Conservation (phyloP, 1,140 invertebrate species). For the Psix sp. region DNA sequence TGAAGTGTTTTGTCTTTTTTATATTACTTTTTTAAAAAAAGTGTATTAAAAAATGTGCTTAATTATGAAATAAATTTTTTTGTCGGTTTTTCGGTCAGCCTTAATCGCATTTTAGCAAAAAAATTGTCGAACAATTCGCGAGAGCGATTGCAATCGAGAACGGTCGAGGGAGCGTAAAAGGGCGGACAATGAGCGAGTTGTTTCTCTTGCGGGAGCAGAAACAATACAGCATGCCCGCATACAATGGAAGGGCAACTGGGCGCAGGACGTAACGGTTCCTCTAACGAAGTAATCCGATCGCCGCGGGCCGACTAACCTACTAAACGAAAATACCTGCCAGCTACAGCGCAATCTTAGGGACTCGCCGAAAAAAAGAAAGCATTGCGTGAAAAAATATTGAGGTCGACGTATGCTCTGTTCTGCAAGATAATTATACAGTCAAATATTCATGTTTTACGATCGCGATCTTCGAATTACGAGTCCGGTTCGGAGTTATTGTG, state of each 20-base stretch:
- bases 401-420: conserved; percentile 14
- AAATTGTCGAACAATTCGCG: conserved; percentile 21
- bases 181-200: conserved; percentile 44
- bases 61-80: background rate
- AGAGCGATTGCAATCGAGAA: conserved; percentile 34
- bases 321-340: conserved; percentile 65
- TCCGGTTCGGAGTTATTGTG: too few species aligned
- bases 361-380: conserved; percentile 50
- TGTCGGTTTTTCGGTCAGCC: too few species aligned
- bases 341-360: conserved; percentile 55
- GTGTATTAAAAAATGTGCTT: background rate
- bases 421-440: background rate
- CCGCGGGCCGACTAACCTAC: conserved; percentile 68
- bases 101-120: too few species aligned
- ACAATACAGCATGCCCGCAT: conserved; percentile 61
- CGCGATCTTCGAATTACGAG: background rate
- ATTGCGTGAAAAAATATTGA: conserved; percentile 42
- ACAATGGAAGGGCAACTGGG: conserved; percentile 65
- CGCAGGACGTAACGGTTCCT: conserved; percentile 68
- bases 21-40: too few species aligned
- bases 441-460: conserved; percentile 2
- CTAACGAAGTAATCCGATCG: conserved; percentile 64
- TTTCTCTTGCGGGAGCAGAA: conserved; percentile 38
- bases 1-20: too few species aligned
- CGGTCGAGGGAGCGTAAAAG: conserved; percentile 47